phyloP scores from a whole-genome alignment of 2,888 invertebrate species.

The Ormyrus nitidulus region DNA sequence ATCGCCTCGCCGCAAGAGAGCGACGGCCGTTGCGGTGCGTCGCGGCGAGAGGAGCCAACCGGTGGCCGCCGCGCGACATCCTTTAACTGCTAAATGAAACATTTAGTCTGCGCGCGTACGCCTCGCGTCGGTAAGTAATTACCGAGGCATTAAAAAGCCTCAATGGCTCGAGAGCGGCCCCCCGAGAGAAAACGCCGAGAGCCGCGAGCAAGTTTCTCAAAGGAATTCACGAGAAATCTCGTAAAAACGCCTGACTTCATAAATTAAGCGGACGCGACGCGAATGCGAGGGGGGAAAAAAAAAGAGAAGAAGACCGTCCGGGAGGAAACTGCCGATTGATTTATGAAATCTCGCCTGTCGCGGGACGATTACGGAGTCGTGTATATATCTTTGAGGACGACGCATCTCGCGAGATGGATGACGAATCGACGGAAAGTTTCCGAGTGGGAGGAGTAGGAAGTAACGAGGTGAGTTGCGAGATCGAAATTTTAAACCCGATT shows the following conservation, averaged over 20 bases:
- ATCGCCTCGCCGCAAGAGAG: slow-evolving; percentile 41
- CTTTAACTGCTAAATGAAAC: slow-evolving; percentile 55
- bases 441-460: too few relatives aligned
- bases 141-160: slow-evolving; percentile 46
- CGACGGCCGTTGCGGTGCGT: slow-evolving; percentile 27
- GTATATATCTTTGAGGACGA: not conserved
- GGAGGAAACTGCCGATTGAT: slow-evolving; percentile 28
- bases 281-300: too few relatives aligned
- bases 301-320: not conserved
- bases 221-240: slow-evolving; percentile 43
- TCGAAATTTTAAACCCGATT: not conserved
- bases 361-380: slow-evolving; percentile 30
- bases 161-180: too few relatives aligned
- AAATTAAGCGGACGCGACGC: slow-evolving; percentile 32
- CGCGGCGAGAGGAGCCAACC: not conserved
- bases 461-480: not conserved
- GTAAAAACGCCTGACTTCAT: slow-evolving; percentile 39
- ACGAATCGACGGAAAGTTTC: slow-evolving; percentile 19
- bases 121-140: slow-evolving; percentile 49
- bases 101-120: slow-evolving; percentile 39
- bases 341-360: slow-evolving; percentile 30
- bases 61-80: slow-evolving; percentile 32
- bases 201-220: slow-evolving; percentile 23
- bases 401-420: not conserved
- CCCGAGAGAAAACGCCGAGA: not conserved